These are phyloP conservation scores for Hippocampus zosterae DNA, from an alignment of 2,113 vertebrate species.

Conservation along the genomic window DNA sequence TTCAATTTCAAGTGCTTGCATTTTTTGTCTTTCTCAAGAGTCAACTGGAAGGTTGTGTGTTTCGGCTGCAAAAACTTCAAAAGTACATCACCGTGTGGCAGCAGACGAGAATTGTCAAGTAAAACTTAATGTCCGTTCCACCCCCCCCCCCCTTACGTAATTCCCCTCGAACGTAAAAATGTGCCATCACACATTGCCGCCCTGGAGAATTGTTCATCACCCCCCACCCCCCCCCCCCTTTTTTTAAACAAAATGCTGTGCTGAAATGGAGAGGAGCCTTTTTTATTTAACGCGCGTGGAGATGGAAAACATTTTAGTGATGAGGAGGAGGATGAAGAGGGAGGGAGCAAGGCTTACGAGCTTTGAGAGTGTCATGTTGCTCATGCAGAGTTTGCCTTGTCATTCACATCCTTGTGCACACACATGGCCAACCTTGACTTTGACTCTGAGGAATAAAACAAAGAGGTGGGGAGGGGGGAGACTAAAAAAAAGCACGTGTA, in stretches of 20 bases:
- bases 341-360: neutral
- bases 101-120: conserved; percentile 19
- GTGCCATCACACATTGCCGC: neutral
- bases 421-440: conserved; percentile 16
- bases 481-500: neutral
- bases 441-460: neutral
- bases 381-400: conserved; percentile 33
- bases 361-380: conserved; percentile 9
- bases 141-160: neutral
- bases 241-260: neutral
- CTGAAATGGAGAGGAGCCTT: neutral
- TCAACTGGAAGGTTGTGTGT: neutral
- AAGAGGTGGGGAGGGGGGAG: neutral
- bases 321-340: neutral
- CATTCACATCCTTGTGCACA: conserved; percentile 35
- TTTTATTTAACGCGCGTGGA: neutral
- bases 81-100: conserved; percentile 1
- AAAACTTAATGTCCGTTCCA: conserved; percentile 16
- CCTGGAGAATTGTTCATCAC: neutral
- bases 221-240: neutral
- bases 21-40: neutral
- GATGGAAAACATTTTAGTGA: conserved; percentile 2
- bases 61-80: neutral
- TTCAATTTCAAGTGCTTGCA: no score
- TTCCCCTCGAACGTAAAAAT: conserved; percentile 4